Evolutionary conservation across 2,888 invertebrate genomes (phyloP).

Genomic region (Tanypteryx hageni): DNA sequence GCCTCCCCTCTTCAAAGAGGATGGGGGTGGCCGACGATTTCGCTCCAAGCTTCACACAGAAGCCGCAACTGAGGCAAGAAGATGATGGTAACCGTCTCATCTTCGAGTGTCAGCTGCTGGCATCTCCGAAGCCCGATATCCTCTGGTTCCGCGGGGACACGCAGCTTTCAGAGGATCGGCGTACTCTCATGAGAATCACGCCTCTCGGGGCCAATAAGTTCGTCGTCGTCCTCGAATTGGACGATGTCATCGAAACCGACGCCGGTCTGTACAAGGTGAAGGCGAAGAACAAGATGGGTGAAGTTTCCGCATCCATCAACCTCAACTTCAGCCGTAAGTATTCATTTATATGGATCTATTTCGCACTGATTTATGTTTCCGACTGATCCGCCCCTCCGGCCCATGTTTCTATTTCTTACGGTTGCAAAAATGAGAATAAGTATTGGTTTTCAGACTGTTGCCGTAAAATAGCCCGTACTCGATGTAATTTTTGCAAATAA

Average conservation of each 20-base stretch:
- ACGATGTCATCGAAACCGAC: conserved; percentile 96
- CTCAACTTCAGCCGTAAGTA: conserved; percentile 98
- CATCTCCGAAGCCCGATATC: conserved; percentile 92
- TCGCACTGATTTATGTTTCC: not conserved
- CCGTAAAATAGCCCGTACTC: no score
- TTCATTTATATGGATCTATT: conserved; percentile 57
- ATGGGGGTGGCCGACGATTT: conserved; percentile 96
- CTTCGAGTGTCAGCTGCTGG: conserved; percentile 94
- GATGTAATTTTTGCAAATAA: no score
- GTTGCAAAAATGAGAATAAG: no score
- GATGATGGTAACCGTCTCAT: conserved; percentile 96
- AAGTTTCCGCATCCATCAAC: conserved; percentile 97
- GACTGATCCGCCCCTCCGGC: no score
- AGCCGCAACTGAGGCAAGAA: conserved; percentile 97
- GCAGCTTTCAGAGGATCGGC: conserved; percentile 87
- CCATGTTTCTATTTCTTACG: no score
- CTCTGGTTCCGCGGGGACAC: conserved; percentile 94
- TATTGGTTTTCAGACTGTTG: no score
- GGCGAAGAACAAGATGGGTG: conserved; percentile 97
- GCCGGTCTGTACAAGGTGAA: conserved; percentile 98
- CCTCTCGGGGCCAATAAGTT: conserved; percentile 91
- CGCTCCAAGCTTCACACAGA: conserved; percentile 99
- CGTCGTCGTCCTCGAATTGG: conserved; percentile 93
- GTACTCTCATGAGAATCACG: conserved; percentile 93
- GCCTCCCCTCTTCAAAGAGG: conserved; percentile 66